Conservation (phyloP, 2,888 invertebrate species). For the Ornithoptera priamus region DNA sequence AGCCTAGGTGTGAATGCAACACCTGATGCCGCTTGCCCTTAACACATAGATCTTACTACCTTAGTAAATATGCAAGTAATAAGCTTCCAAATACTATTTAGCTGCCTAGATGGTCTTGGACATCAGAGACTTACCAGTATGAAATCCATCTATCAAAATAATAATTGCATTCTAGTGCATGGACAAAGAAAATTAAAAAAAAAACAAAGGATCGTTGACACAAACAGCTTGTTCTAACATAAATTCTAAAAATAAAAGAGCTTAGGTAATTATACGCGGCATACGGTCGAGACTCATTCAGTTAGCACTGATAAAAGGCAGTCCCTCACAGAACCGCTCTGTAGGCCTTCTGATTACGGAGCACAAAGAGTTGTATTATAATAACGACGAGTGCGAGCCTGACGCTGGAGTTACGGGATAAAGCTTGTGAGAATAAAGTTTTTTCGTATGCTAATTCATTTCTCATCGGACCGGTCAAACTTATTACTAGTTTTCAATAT, state of each 20-base stretch:
- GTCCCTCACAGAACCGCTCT: constrained; percentile 21
- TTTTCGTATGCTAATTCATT: constrained; percentile 8
- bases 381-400: constrained; percentile 26
- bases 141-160: neutral
- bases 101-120: too few relatives aligned
- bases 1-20: too few relatives aligned
- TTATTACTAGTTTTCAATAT: neutral
- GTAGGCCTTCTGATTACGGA: constrained; percentile 27
- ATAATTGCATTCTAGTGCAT: neutral
- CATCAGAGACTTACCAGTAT: too few relatives aligned
- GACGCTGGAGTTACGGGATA: constrained; percentile 10
- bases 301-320: constrained; percentile 27
- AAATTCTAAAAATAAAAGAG: constrained; percentile 25
- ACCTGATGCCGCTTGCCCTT: too few relatives aligned
- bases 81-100: too few relatives aligned
- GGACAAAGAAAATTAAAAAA: neutral
- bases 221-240: constrained; percentile 19
- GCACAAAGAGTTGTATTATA: constrained; percentile 27
- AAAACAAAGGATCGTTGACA: constrained; percentile 6
- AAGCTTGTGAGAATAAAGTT: constrained; percentile 11
- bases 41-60: too few relatives aligned
- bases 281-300: constrained; percentile 26
- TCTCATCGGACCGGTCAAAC: neutral
- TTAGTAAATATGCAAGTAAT: too few relatives aligned
- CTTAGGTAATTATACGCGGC: constrained; percentile 28